A percentile compares a stretch with the other conserved stretches of the same genome.
Evolutionary conservation across 2,797 vertebrate species (phyloP).

Genomic region (Halcyon smyrnensis): DNA sequence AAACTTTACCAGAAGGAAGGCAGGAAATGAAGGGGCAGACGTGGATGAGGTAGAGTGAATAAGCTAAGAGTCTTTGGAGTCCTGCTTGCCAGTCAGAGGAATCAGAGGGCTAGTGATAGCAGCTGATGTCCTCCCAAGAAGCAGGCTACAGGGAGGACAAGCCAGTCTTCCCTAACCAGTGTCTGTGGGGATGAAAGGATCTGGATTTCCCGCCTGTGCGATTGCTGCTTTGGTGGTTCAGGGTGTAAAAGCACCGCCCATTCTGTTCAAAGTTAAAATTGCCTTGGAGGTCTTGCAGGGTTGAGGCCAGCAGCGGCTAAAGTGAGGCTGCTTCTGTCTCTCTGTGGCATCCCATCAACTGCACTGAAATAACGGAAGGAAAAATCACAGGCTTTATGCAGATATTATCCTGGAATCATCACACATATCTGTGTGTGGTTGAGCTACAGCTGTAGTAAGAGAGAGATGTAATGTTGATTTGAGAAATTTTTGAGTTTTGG

Average conservation of each 20-base stretch:
- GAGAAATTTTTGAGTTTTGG: not conserved
- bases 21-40: not conserved
- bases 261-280: not conserved
- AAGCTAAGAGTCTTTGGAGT: not conserved
- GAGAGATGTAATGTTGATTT: not conserved
- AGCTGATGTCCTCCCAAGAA: not conserved
- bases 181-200: not conserved
- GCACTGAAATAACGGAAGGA: not conserved
- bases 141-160: not conserved
- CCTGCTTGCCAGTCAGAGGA: not conserved
- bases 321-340: rapidly evolving
- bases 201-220: rapidly evolving
- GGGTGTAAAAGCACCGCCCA: not conserved
- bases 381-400: not conserved
- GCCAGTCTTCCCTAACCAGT: rapidly evolving
- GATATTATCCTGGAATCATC: not conserved
- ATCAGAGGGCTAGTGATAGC: not conserved
- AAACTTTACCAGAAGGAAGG: not conserved
- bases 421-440: not conserved
- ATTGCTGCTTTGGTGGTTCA: not conserved
- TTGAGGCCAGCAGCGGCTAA: rapidly evolving
- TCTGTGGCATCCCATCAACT: not conserved
- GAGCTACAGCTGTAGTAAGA: not conserved
- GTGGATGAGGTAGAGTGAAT: rapidly evolving
- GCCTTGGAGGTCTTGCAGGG: not conserved